phyloP scores from a whole-genome alignment of 2,113 vertebrate species.

The Dinomys branickii region DNA sequence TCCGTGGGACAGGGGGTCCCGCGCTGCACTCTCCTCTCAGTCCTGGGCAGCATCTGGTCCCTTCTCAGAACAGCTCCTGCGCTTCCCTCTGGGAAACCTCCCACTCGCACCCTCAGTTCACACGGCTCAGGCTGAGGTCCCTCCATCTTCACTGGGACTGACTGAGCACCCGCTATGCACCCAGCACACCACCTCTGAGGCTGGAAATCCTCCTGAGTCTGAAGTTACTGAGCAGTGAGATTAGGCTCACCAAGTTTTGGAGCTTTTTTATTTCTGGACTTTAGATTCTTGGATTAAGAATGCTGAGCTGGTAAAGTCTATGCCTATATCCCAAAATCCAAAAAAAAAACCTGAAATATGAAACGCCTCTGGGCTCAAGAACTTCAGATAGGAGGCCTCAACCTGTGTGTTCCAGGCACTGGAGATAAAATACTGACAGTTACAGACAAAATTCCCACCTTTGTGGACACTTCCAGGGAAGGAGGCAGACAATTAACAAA shows the following conservation, averaged over 20 bases:
- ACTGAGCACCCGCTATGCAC: background rate
- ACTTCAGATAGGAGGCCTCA: background rate
- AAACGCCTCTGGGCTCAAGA: background rate
- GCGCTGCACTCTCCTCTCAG: rapidly evolving
- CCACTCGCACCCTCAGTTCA: too few species aligned
- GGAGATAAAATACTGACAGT: background rate
- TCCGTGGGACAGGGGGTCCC: background rate
- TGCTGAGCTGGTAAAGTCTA: background rate
- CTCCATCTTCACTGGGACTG: background rate
- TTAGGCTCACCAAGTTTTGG: background rate
- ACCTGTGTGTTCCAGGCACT: background rate
- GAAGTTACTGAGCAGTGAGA: background rate
- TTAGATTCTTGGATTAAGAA: background rate
- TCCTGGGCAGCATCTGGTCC: background rate
- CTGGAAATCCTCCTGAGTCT: background rate
- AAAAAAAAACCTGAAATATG: background rate
- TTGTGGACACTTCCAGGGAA: background rate
- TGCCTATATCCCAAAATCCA: background rate
- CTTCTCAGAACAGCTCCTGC: background rate
- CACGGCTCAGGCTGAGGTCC: background rate
- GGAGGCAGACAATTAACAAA: background rate
- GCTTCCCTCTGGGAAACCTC: background rate
- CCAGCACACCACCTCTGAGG: background rate
- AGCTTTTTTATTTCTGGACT: background rate
- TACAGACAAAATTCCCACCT: background rate